phyloP scores from a whole-genome alignment of 2,888 invertebrate genomes.

The Cynaeus angustus region DNA sequence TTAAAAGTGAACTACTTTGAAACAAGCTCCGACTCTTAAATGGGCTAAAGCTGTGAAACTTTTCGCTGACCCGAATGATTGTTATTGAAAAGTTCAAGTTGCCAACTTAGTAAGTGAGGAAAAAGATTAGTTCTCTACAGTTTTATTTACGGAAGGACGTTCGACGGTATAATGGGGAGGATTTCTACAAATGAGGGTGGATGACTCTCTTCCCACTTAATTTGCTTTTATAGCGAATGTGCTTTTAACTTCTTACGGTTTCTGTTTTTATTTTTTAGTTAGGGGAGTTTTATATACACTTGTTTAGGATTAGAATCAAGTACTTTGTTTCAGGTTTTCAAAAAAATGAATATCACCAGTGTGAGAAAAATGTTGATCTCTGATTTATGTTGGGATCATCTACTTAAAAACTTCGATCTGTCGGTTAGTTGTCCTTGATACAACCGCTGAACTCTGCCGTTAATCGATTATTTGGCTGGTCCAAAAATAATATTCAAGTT shows the following conservation, averaged over 20 bases:
- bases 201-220: slow-evolving; percentile 12
- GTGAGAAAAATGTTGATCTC: too few species aligned
- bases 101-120: slow-evolving; percentile 25
- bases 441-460: too few species aligned
- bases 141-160: slow-evolving; percentile 32
- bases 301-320: too few species aligned
- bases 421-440: too few species aligned
- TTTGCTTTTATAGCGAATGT: slow-evolving; percentile 18
- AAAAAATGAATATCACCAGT: too few species aligned
- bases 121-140: slow-evolving; percentile 32
- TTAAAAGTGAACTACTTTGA: slow-evolving; percentile 37
- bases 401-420: too few species aligned
- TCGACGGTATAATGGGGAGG: slow-evolving; percentile 16
- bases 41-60: slow-evolving; percentile 22
- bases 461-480: too few species aligned
- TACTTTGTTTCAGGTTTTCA: too few species aligned
- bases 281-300: too few species aligned
- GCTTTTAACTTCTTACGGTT: slow-evolving; percentile 2
- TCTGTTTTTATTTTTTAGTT: not conserved
- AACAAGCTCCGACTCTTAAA: slow-evolving; percentile 24
- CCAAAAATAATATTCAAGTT: too few species aligned
- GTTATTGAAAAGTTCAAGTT: slow-evolving; percentile 37
- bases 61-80: slow-evolving; percentile 31
- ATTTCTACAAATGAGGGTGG: slow-evolving; percentile 16
- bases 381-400: too few species aligned